phyloP scores from a whole-genome alignment of 2,797 vertebrate genomes.

The Chelon auratus region DNA sequence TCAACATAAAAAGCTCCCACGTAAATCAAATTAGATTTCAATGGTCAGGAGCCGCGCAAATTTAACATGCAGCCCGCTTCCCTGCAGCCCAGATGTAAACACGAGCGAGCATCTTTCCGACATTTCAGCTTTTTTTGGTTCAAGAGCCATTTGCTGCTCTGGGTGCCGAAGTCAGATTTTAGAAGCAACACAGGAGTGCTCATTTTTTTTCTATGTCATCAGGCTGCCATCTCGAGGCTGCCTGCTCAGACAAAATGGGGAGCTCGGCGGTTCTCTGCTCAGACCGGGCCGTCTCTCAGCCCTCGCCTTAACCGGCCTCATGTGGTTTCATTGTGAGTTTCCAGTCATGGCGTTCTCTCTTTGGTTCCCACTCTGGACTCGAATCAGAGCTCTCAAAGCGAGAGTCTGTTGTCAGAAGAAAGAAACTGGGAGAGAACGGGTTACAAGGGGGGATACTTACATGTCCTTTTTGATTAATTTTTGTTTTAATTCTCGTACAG shows the following conservation, averaged over 20 bases:
- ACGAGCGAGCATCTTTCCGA: conserved; percentile 23
- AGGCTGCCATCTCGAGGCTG: conserved; percentile 17
- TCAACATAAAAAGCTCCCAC: too few species aligned
- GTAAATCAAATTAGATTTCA: conserved; percentile 23
- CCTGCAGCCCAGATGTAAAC: conserved; percentile 42
- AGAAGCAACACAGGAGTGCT: not conserved
- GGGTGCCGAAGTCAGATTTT: conserved; percentile 7
- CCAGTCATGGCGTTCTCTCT: conserved; percentile 22
- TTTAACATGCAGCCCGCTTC: conserved; percentile 26
- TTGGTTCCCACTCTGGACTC: conserved; percentile 29
- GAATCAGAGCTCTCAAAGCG: conserved; percentile 33
- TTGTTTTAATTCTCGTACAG: conserved; percentile 59
- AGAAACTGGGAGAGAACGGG: conserved; percentile 14
- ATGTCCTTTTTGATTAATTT: conserved; percentile 64
- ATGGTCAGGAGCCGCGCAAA: conserved; percentile 4
- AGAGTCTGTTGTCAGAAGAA: conserved; percentile 34
- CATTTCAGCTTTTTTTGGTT: conserved; percentile 41
- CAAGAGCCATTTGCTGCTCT: conserved; percentile 6
- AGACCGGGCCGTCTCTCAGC: conserved; percentile 29
- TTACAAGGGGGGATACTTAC: conserved; percentile 47
- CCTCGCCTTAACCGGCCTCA: not conserved
- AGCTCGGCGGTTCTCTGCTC: conserved; percentile 24
- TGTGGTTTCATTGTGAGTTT: conserved; percentile 20
- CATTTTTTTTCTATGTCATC: conserved; percentile 18
- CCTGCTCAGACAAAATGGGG: conserved; percentile 22